Base-by-base conservation (phyloP, 30 jellyfish, hydroid and myxozoan species). In the Hydra vulgaris region DNA sequence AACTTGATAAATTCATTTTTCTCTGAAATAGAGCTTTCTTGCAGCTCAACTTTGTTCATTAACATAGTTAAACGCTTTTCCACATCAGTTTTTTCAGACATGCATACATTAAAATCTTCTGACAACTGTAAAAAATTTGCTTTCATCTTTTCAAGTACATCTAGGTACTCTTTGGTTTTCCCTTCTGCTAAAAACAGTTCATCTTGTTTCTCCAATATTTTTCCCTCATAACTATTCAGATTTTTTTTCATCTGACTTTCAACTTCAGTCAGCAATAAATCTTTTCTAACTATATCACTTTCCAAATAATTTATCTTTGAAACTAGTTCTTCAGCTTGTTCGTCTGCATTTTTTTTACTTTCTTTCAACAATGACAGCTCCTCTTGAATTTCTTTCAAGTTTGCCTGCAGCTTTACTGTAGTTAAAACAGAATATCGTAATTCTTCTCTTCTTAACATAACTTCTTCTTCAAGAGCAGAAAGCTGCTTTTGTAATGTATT, bases 391-490 rank as follows among this genome's bases (percentile, higher is more conserved):
- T 17, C n/a, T 22, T 66, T 26, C 74, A 80, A 26, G 23, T 80
- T 66, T 23, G 25, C 19, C 40, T 67, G 54, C 23, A 80, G 68
- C 76, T 25, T 18, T 16, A 20, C 22, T 19, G 66, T 61, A 15
- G 71, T 25, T 15, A 61, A 84, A 66, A 22, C 17, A 7, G 87
- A 74, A 0, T 19, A n/a, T 52, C 71, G 21, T 79, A 80, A 70
- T 24, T 80, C 85, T 71, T 66, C 87, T 80, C 67, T 79, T 3
- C 67, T 80, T 25, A 16, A 22, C 8, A n/a, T 19, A n/a, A 80
- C 22, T 4, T 26, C 25, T 23, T 21, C 27, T 23, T 80, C 85
- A 70, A 80, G 71, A 0, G 24, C 40, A 20, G 72, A 18, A 25
- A 80, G 66, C 26, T 56, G 61, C 54, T 71, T 55, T 70, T 23